phyloP scores from a whole-genome alignment of 2,113 vertebrate genomes.

The Sebastes schlegelii region DNA sequence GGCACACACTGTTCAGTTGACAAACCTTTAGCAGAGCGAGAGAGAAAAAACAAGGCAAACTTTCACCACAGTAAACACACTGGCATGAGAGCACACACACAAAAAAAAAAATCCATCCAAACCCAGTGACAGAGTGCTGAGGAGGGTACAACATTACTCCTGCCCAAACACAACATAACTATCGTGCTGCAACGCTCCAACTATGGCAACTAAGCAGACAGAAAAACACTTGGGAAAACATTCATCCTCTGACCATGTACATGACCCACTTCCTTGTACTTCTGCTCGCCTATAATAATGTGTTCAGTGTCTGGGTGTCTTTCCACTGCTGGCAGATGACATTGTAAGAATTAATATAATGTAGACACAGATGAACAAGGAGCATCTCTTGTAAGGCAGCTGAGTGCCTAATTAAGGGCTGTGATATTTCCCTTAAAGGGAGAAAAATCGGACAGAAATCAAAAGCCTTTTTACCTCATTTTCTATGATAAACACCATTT shows the following conservation, averaged over 20 bases:
- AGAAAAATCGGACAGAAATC: background rate
- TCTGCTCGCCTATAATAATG: background rate
- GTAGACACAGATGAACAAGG: background rate
- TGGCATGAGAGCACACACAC: slow-evolving; percentile 11
- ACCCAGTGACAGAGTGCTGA: slow-evolving; percentile 32
- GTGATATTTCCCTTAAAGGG: background rate
- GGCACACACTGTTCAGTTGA: slow-evolving; percentile 11
- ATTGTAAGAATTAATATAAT: slow-evolving; percentile 16
- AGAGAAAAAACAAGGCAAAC: slow-evolving; percentile 20
- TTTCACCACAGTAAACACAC: slow-evolving; percentile 19
- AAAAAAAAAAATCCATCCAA: background rate
- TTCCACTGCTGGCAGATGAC: background rate
- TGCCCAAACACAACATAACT: slow-evolving; percentile 27
- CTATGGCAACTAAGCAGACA: background rate
- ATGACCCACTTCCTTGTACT: slow-evolving; percentile 18
- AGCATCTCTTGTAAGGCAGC: background rate
- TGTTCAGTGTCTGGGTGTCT: slow-evolving; percentile 7
- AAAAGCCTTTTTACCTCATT: background rate
- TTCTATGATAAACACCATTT: background rate
- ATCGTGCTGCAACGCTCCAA: slow-evolving; percentile 7
- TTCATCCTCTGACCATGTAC: slow-evolving; percentile 1
- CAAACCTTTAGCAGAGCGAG: slow-evolving; percentile 31
- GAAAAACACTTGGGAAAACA: slow-evolving; percentile 27
- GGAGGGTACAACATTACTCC: slow-evolving; percentile 17
- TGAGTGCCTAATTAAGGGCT: slow-evolving; percentile 13